Evolutionary conservation across 2,888 invertebrate species (phyloP).

Genomic region (Antheraea yamamai): DNA sequence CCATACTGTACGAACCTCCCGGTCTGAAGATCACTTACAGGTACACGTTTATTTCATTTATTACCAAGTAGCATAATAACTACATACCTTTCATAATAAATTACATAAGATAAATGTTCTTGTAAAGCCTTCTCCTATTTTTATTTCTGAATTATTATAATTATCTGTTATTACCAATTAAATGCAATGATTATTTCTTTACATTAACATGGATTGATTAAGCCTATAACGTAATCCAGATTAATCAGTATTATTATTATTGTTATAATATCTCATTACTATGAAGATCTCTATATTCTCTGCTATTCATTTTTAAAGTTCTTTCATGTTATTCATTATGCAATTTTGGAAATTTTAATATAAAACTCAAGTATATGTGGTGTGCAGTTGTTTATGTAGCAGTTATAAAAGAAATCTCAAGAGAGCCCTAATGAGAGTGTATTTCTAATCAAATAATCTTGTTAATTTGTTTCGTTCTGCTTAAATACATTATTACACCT

Average conservation of each 20-base stretch:
- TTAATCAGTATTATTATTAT: neutral
- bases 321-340: neutral
- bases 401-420: no score
- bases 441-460: no score
- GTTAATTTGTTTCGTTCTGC: no score
- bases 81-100: no score
- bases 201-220: neutral
- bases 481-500: no score
- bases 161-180: neutral
- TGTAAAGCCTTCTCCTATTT: neutral
- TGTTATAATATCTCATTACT: neutral
- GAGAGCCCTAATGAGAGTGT: no score
- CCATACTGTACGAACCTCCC: conserved; percentile 91
- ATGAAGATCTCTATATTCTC: neutral
- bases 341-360: neutral
- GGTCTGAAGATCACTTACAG: conserved; percentile 96
- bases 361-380: neutral
- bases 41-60: conserved; percentile 46
- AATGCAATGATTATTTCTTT: neutral
- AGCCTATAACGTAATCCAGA: neutral
- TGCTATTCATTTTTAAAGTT: neutral
- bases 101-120: neutral
- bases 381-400: neutral
- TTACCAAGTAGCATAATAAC: neutral
- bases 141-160: neutral